A percentile compares a stretch with the other conserved stretches of the same genome.
These are phyloP conservation scores for Galemys pyrenaicus DNA, from an alignment of 2,113 vertebrate genomes.

Conservation along the genomic window DNA sequence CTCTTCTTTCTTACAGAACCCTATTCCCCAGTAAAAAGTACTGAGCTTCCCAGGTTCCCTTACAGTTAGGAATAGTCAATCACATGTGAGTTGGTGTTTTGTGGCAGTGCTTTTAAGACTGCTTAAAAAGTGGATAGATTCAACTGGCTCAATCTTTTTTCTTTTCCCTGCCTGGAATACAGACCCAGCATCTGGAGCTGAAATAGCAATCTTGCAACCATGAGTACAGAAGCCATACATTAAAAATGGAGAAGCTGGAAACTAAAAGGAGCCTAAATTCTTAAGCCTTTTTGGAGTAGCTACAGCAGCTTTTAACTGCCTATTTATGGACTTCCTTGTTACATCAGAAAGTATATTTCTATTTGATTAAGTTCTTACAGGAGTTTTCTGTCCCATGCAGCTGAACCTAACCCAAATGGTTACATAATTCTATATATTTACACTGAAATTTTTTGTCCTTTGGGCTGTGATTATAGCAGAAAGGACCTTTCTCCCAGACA, in stretches of 20 bases:
- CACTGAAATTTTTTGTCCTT: slow-evolving; percentile 14
- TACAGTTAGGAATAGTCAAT: neutral
- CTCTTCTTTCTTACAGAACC: neutral
- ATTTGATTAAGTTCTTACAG: neutral
- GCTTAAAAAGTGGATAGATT: neutral
- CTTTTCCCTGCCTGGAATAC: neutral
- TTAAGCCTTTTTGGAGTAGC: neutral
- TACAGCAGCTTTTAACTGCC: neutral
- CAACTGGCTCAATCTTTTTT: neutral
- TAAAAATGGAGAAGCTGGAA: neutral
- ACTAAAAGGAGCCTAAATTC: neutral
- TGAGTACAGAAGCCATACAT: neutral
- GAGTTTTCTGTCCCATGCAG: neutral
- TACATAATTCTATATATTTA: neutral
- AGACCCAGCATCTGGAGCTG: neutral
- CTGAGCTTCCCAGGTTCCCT: neutral
- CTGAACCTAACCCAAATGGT: neutral
- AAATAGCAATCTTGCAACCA: neutral
- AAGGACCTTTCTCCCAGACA: neutral
- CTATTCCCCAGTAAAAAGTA: neutral
- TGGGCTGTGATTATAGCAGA: slow-evolving; percentile 20
- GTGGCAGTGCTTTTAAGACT: neutral
- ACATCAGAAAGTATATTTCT: neutral
- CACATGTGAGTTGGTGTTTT: neutral
- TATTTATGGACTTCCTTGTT: neutral